A percentile compares a stretch with the other conserved stretches of the same genome.
phyloP scores from a whole-genome alignment of 1,140 invertebrate species.

The Nephila pilipes region DNA sequence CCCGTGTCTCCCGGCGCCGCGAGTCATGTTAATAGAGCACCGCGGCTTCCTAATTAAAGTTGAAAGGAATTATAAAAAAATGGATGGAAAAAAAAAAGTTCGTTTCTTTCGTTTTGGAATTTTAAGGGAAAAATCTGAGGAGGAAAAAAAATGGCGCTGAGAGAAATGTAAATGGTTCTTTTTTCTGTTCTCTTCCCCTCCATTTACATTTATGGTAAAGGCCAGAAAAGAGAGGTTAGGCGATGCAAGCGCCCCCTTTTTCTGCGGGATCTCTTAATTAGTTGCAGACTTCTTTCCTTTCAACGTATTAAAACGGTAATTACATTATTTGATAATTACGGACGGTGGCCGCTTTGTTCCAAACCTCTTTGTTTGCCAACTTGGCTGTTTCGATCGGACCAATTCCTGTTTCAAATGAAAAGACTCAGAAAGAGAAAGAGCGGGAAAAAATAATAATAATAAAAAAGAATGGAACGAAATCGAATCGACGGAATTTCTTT shows the following conservation, averaged over 20 bases:
- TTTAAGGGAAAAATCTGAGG: conserved; percentile 53
- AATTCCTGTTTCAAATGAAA: conserved; percentile 42
- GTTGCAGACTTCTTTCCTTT: conserved; percentile 59
- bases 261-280: conserved; percentile 63
- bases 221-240: conserved; percentile 25
- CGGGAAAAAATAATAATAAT: not conserved
- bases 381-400: conserved; percentile 49
- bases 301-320: conserved; percentile 71
- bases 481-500: conserved; percentile 55
- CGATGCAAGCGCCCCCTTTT: conserved; percentile 38
- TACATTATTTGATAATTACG: conserved; percentile 75
- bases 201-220: conserved; percentile 50
- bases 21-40: conserved; percentile 64
- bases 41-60: conserved; percentile 67
- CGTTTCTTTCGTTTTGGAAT: conserved; percentile 26
- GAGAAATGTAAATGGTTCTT: conserved; percentile 72
- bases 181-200: not conserved
- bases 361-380: conserved; percentile 55
- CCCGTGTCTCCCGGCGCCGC: conserved; percentile 57
- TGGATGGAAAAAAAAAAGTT: not conserved
- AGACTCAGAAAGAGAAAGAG: not conserved
- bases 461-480: conserved; percentile 29
- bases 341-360: conserved; percentile 39
- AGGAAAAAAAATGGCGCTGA: conserved; percentile 54
- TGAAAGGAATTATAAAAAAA: conserved; percentile 66